A percentile compares a stretch with the other conserved stretches of the same genome.
Evolutionary conservation across 2,797 vertebrate species (phyloP).

Genomic region (Enteromius paludinosus): DNA sequence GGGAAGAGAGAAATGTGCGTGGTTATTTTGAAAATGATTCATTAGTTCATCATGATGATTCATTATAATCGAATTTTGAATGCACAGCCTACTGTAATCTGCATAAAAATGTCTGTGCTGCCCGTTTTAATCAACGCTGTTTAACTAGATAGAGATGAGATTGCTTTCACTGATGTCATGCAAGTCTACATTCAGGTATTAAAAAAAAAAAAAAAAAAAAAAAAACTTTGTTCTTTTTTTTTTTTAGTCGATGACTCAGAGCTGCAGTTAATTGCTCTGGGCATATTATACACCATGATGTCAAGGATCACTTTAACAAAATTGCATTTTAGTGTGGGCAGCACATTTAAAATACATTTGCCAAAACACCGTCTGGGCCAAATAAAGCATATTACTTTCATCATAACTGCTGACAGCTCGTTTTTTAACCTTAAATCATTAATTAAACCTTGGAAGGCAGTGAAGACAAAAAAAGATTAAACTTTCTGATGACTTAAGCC

Average conservation of each 20-base stretch:
- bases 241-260: conserved; percentile 12
- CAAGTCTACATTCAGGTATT: not conserved
- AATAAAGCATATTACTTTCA: conserved; percentile 30
- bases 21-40: not conserved
- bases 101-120: conserved; percentile 16
- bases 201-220: not conserved
- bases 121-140: not conserved
- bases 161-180: conserved; percentile 3
- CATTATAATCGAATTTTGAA: conserved; percentile 25
- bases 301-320: conserved; percentile 30
- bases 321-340: conserved; percentile 33
- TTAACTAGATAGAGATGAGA: conserved; percentile 21
- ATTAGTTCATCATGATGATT: conserved; percentile 8
- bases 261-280: conserved; percentile 26
- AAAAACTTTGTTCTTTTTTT: not conserved
- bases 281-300: not conserved
- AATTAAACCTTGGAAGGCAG: conserved; percentile 29
- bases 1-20: conserved; percentile 31
- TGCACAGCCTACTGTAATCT: conserved; percentile 1
- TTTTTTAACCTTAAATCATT: conserved; percentile 7
- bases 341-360: conserved; percentile 30
- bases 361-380: conserved; percentile 14
- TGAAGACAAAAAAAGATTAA: not conserved
- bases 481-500: conserved; percentile 7
- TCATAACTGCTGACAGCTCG: conserved; percentile 19